Percentiles rank a stretch among this genome's conserved stretches.
Evolutionary conservation across 2,797 vertebrate genomes (phyloP).

Genomic region (Siniperca undulata): DNA sequence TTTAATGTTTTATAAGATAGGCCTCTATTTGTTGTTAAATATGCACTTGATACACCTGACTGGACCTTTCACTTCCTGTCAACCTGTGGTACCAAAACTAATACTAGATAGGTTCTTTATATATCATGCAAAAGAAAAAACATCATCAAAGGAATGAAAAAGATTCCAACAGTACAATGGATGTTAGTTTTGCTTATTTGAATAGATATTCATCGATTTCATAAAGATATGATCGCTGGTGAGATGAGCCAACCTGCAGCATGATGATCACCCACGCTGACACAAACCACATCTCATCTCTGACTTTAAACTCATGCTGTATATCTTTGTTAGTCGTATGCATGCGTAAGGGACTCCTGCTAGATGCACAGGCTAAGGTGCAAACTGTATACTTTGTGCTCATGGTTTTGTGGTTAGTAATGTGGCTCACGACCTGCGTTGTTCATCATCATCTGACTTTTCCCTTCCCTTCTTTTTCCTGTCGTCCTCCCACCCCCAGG

Average conservation of each 20-base stretch:
- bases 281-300: conserved; percentile 60
- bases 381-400: conserved; percentile 11
- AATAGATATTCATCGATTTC: conserved; percentile 1
- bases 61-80: background rate
- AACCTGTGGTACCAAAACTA: background rate
- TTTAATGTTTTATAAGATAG: background rate
- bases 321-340: conserved; percentile 23
- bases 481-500: conserved; percentile 2
- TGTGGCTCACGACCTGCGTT: conserved; percentile 27
- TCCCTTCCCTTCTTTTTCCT: background rate
- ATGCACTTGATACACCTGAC: background rate
- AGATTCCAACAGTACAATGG: background rate
- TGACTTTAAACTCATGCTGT: conserved; percentile 31
- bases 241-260: conserved; percentile 20
- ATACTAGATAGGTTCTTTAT: background rate
- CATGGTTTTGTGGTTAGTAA: conserved; percentile 9
- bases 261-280: conserved; percentile 37
- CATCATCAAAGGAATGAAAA: background rate
- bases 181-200: no score
- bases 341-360: conserved; percentile 26
- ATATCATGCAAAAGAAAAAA: background rate
- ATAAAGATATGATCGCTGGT: conserved; percentile 11
- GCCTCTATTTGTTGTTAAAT: background rate
- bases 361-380: background rate
- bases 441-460: conserved; percentile 20